A percentile compares a stretch with the other conserved stretches of the same genome.
Evolutionary conservation across 2,113 vertebrate species (phyloP).

Genomic region (Okapia johnstoni): DNA sequence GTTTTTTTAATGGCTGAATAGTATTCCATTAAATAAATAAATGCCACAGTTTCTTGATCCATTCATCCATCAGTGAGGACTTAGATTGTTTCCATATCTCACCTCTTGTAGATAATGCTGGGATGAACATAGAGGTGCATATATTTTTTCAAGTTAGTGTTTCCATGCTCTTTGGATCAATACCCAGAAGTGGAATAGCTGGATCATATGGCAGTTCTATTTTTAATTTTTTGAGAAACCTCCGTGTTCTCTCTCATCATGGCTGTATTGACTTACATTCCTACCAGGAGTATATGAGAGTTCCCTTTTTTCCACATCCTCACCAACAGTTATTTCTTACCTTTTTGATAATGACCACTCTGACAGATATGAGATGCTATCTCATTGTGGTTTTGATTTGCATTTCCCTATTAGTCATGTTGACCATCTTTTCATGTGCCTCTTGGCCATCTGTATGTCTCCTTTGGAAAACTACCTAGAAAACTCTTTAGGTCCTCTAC

Average conservation of each 20-base stretch:
- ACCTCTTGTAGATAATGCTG: neutral
- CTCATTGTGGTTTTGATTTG: neutral
- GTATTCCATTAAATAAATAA: neutral
- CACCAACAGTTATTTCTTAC: neutral
- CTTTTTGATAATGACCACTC: neutral
- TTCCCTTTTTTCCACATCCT: neutral
- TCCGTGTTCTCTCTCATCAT: neutral
- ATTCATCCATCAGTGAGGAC: neutral
- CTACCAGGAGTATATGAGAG: neutral
- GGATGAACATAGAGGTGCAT: neutral
- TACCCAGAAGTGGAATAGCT: neutral
- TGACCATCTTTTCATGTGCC: neutral
- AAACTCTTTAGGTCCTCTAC: neutral
- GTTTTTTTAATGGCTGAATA: neutral
- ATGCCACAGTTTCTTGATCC: neutral
- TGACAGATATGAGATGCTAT: neutral
- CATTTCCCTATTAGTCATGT: neutral
- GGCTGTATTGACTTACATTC: neutral
- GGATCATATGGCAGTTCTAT: neutral
- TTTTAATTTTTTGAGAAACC: neutral
- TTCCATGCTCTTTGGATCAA: neutral
- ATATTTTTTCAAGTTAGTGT: neutral
- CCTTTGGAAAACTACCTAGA: neutral
- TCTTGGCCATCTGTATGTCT: neutral
- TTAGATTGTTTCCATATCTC: neutral